Evolutionary conservation across 2,113 vertebrate species (phyloP), one percentile per base, ranked within the genome.

Genomic region (Sinocyclocheilus anophthalmus): DNA sequence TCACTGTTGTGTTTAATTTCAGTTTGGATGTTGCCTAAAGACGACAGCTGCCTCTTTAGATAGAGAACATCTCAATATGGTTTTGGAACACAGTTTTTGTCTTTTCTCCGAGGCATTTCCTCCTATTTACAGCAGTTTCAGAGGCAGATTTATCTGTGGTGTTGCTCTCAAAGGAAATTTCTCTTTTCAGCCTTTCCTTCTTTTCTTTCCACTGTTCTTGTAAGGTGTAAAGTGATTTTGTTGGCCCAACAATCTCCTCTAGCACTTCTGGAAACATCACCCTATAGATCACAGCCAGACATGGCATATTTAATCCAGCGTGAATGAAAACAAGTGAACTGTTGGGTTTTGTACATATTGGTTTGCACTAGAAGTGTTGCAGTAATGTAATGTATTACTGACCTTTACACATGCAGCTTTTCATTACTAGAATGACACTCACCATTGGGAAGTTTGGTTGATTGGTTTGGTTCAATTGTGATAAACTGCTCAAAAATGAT

Each of bases 351-450:
- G 14, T 20, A 20, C 76, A 53, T 33, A 11, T 77, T 33, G 48
- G 8, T 26, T 55, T 55, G 50, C 48, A 18, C n/a, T 53, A 18
- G 50, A 77, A 33, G 16, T 55, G 22, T 2, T 55, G 76, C 24
- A 26, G 55, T 50, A 55, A 16, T 18, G 18, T 55, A 22, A 55
- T 77, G 50, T 33, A 77, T 77, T 77, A 33, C 48, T 77, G 76
- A 77, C 76, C 76, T 77, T 77, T 77, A 50, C 76, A 77, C 61
- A n/a, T 61, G 57, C 22, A 30, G 24, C 12, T 24, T 63, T 63
- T 24, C 59, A 63, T 63, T 24, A 24, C 0, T n/a, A 4, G 10
- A 6, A 30, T 67, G 24, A 6, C 11, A 14, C 12, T 11, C 63
- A 24, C 4, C 61, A 26, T 30, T 30, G 14, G 20, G 20, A 22